Percentiles rank a stretch among this genome's conserved stretches.
phyloP scores from a whole-genome alignment of 2,888 invertebrate genomes.

The Phengaris alcon region DNA sequence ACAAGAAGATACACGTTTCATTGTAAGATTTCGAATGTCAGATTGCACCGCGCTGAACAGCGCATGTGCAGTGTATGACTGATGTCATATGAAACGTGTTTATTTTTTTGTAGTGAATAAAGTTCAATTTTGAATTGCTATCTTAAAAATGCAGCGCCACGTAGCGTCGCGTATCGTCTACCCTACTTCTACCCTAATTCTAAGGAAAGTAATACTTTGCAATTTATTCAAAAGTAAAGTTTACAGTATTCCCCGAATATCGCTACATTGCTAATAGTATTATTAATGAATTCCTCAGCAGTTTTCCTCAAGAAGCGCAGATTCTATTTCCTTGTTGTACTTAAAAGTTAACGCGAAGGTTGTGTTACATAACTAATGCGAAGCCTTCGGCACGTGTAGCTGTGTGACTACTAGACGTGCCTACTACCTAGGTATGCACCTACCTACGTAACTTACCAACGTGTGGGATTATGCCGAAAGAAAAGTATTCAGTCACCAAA shows the following conservation, averaged over 20 bases:
- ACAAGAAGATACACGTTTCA: too few species aligned
- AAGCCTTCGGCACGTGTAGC: constrained; percentile 10
- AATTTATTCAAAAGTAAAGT: not conserved
- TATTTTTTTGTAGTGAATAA: too few species aligned
- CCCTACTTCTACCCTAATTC: not conserved
- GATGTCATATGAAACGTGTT: too few species aligned
- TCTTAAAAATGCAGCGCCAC: too few species aligned
- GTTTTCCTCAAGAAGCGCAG: not conserved
- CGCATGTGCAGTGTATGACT: too few species aligned
- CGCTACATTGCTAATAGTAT: not conserved
- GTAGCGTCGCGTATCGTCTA: too few species aligned
- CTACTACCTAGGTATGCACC: too few species aligned
- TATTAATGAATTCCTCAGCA: not conserved
- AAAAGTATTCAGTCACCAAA: not conserved
- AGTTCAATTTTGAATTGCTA: too few species aligned
- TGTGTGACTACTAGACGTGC: not conserved
- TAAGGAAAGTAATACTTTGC: not conserved
- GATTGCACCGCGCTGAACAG: too few species aligned
- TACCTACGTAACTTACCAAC: not conserved
- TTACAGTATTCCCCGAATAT: not conserved
- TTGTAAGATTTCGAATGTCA: too few species aligned
- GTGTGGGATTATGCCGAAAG: not conserved
- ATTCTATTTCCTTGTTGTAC: not conserved
- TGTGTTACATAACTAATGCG: not conserved
- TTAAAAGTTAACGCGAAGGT: not conserved